Evolutionary conservation across 2,888 invertebrate genomes (phyloP).

Genomic region (Drosophila recens): DNA sequence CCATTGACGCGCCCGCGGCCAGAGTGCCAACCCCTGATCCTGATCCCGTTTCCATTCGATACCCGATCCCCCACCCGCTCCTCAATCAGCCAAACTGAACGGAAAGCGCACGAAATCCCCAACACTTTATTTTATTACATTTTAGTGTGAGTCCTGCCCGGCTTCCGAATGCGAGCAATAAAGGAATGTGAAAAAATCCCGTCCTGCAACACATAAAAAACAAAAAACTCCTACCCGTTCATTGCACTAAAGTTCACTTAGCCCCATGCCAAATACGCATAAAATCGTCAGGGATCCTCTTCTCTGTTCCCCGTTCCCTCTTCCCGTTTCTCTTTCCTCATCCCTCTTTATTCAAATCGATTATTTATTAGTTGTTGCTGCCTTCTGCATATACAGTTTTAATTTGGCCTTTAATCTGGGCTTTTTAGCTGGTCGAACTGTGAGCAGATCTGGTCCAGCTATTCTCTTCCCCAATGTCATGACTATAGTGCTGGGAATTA

Average conservation of each 20-base stretch:
- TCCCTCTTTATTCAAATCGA: constrained; percentile 36
- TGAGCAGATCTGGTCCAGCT: constrained; percentile 15
- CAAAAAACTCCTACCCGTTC: constrained; percentile 4
- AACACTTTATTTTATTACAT: constrained; percentile 82
- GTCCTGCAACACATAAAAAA: constrained; percentile 8
- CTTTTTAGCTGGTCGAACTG: constrained; percentile 13
- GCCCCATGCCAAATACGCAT: constrained; percentile 20
- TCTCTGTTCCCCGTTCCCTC: constrained; percentile 5
- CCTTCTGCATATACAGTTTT: constrained; percentile 24
- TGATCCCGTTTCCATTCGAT: constrained; percentile 5
- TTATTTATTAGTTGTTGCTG: constrained; percentile 40
- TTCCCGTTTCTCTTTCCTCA: not conserved
- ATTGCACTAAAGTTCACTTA: constrained; percentile 33
- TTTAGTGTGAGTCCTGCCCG: constrained; percentile 52
- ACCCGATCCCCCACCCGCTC: constrained; percentile 7
- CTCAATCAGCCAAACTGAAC: constrained; percentile 47
- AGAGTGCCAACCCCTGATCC: constrained; percentile 20
- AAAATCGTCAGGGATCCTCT: constrained; percentile 14
- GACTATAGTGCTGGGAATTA: not conserved
- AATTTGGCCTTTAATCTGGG: constrained; percentile 27
- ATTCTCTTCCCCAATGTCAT: not conserved
- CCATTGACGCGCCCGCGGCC: constrained; percentile 59
- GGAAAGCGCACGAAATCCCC: constrained; percentile 61
- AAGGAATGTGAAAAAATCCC: constrained; percentile 29
- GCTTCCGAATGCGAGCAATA: constrained; percentile 40